Evolutionary conservation across 2,888 invertebrate species (phyloP), one percentile per base, ranked within the genome.

Genomic region (Archips xylosteana): DNA sequence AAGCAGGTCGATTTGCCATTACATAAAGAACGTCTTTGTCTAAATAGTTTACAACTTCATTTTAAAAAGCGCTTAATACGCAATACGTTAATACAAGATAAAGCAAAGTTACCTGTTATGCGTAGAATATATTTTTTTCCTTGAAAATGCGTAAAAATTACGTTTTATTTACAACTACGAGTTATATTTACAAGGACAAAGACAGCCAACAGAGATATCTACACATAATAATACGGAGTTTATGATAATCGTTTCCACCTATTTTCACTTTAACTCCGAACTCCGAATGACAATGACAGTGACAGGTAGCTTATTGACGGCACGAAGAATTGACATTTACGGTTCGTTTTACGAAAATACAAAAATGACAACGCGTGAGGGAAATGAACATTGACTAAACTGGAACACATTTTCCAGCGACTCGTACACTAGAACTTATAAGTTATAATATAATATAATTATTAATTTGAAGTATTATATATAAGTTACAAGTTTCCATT

Each of bases 111-210:
- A 74, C 74, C 74, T 74, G 69, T 51, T 65, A 15, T 23, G 34
- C 65, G 69, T 15, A 9, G 65, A 54, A 36, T 69, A 2, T 34
- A 51, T 23, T n/a, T 15, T 39, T 70, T 51, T 45, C 62, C 36
- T 34, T 45, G 64, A 63, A 70, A 47, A 60, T 74, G 45, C 2
- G 60, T 54, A 77, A 81, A 83, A 82, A 80, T 84, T 79, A 77
- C 79, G 75, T 79, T 83, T 78, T 83, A 66, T 74, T 69, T 60
- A 74, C 73, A 51, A 47, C 64, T 64, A 64, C 45, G 45, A 64
- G 60, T 64, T 74, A 64, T 86, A 83, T 83, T 85, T 83, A 86
- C 84, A 82, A 84, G 81, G 81, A 83, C 82, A 82, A 75, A 76
- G 74, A 70, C 61, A 45, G 66, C 67, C 79, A 78, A 77, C 76